These are phyloP conservation scores for Druon quercuslanigerum DNA, from an alignment of 1,140 invertebrate species.

Conservation along the genomic window DNA sequence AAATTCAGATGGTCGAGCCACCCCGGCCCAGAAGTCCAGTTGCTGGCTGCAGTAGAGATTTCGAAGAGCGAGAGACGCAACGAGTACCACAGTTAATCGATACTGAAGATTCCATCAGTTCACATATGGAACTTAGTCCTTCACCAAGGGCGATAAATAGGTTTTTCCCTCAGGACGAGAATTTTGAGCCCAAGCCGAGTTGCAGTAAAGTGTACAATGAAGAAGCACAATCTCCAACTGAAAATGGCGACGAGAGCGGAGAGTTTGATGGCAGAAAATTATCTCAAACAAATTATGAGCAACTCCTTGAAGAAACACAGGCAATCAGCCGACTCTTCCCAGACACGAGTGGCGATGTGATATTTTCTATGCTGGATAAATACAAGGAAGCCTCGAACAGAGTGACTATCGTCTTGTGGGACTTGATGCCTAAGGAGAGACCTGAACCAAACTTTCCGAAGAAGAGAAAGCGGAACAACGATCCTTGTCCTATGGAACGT, in stretches of 20 bases:
- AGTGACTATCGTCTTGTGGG: constrained; percentile 47
- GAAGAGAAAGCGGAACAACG: constrained; percentile 27
- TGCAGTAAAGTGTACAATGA: background rate
- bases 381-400: constrained; percentile 42
- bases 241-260: background rate
- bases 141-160: no score
- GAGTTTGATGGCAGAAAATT: background rate
- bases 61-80: constrained; percentile 1
- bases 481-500: background rate
- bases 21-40: constrained; percentile 36
- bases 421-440: constrained; percentile 43
- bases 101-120: no score
- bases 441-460: constrained; percentile 17
- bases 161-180: background rate
- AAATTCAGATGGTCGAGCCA: background rate
- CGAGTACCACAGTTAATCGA: background rate
- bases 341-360: constrained; percentile 22
- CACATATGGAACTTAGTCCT: no score
- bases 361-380: constrained; percentile 38
- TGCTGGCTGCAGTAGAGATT: constrained; percentile 57
- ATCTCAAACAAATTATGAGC: background rate
- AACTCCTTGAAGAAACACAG: constrained; percentile 38
- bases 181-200: background rate
- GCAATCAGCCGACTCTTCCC: constrained; percentile 49
- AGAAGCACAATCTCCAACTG: background rate